Percentiles rank a stretch among this genome's conserved stretches.
Conservation (phyloP, 2,797 vertebrate species). For the Neopelma chrysocephalum region DNA sequence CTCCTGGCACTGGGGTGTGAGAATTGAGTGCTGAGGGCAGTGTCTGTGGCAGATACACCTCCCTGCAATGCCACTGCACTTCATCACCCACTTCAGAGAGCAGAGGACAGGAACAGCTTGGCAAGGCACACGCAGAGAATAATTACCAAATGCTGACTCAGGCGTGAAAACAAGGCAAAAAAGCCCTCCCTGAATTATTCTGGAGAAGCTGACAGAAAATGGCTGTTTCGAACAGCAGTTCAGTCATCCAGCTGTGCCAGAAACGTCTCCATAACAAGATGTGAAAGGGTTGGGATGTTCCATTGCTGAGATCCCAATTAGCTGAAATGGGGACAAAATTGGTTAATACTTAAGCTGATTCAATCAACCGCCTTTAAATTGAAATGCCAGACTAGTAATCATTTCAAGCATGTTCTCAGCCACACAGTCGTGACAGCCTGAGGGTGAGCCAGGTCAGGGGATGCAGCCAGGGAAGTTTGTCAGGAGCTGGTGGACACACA, state of each 20-base stretch:
- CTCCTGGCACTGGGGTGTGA: neutral
- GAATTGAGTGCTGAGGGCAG: neutral
- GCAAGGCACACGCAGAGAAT: neutral
- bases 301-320: slow-evolving; percentile 39
- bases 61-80: neutral
- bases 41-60: neutral
- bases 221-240: neutral
- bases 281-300: slow-evolving; percentile 36
- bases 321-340: slow-evolving; percentile 43
- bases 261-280: neutral
- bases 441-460: neutral
- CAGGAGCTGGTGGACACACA: neutral
- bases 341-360: slow-evolving; percentile 38
- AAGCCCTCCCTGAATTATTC: neutral
- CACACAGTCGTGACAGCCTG: neutral
- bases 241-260: slow-evolving; percentile 20
- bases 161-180: neutral
- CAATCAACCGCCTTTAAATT: slow-evolving; percentile 11
- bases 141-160: neutral
- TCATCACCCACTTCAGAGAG: neutral
- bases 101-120: neutral
- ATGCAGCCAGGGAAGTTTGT: neutral
- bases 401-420: slow-evolving; percentile 22
- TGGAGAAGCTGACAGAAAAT: neutral
- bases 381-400: slow-evolving; percentile 20